These are phyloP conservation scores for Platycercus adscitus DNA, from an alignment of 2,113 vertebrate genomes.

Conservation along the genomic window DNA sequence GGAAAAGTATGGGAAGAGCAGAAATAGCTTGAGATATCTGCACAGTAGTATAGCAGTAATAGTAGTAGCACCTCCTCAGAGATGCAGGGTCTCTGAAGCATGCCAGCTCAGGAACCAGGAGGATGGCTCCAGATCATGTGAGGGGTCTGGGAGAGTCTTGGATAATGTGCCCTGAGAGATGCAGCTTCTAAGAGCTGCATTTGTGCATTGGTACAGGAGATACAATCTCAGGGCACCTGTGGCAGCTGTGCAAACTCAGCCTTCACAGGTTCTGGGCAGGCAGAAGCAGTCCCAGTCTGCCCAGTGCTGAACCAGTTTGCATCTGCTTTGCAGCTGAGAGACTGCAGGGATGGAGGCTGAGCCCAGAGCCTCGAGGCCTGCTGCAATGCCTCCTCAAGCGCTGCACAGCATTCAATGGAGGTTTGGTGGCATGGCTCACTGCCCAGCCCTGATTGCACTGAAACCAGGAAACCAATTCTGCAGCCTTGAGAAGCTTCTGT, in stretches of 20 bases:
- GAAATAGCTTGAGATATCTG: neutral
- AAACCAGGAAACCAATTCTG: neutral
- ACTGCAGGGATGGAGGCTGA: neutral
- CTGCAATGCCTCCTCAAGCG: neutral
- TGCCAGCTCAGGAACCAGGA: neutral
- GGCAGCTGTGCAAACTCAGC: neutral
- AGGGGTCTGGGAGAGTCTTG: neutral
- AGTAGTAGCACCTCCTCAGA: neutral
- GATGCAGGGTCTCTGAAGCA: neutral
- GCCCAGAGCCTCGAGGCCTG: neutral
- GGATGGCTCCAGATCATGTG: neutral
- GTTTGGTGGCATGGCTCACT: neutral
- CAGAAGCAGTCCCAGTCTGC: neutral
- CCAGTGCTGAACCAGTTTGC: neutral
- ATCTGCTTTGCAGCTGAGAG: neutral
- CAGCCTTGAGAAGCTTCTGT: neutral
- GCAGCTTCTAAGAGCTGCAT: neutral
- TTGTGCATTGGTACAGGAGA: neutral
- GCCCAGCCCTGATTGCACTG: neutral
- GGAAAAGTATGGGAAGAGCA: neutral
- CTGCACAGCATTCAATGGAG: neutral
- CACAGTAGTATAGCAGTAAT: neutral
- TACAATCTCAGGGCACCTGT: neutral
- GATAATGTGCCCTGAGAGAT: neutral
- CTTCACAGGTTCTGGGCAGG: neutral